Base-by-base conservation (phyloP, 64 coral and sea anemone genomes). In the Hydrozoanthus tunicans region DNA sequence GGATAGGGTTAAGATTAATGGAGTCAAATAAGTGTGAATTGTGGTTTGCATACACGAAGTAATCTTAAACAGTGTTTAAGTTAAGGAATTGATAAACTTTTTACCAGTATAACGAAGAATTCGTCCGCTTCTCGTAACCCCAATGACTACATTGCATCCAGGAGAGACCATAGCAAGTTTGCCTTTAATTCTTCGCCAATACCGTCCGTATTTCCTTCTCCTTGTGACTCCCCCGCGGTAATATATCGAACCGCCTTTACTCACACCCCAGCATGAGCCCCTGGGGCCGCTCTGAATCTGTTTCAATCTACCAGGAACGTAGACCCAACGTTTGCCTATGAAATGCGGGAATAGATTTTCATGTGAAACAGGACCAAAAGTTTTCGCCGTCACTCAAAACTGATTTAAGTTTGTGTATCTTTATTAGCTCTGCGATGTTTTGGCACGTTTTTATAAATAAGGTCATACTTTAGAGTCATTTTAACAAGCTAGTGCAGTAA, bases 261-360 rank as follows among this genome's bases (percentile, higher is more conserved):
- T 86, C n/a, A 86, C 83, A 25, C 83, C 83, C 83, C 66, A 71
- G 27, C 65, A 70, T 10, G 68, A 70, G 9, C 83, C 83, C 53
- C 73, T 86, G 6, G 83, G 83, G 14, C 83, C 83, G 56, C 83
- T 86, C n/a, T 86, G 65, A 24, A 86, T 73, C 14, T 68, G 83
- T 10, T 58, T 58, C 14, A 86, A 67, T 57, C 54, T 56, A 0
- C 83, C 83, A 10, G n/a, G 20, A 6, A 86, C 12, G 9, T 56
- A 58, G 23, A 86, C 73, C 83, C 83, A 86, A 11, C 67, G 8
- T 72, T 56, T 73, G 9, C 83, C 83, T 86, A 86, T 23, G 73
- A 8, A 71, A 9, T 23, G 9, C 4, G 0, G 59, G 9, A 73
- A 58, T 73, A 71, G 0, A 60, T 20, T 20, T 43, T 43, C 2